phyloP scores from a whole-genome alignment of 2,113 vertebrate species.

The Merops nubicus region DNA sequence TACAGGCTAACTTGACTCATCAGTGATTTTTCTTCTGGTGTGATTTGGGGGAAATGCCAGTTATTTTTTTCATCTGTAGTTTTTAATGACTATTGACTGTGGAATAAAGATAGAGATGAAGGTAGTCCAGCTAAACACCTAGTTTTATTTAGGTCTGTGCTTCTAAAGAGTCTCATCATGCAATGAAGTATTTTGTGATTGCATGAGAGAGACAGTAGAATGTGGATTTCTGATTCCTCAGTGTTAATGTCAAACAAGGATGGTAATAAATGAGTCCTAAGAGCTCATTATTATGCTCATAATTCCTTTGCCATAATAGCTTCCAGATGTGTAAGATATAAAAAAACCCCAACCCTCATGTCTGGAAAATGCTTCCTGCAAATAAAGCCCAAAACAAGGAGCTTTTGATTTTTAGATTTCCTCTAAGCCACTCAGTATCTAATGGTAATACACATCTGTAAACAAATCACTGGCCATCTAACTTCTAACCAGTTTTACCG shows the following conservation, averaged over 20 bases:
- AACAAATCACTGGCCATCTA: neutral
- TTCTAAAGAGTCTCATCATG: neutral
- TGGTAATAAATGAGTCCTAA: neutral
- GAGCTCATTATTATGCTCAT: neutral
- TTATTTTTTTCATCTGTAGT: neutral
- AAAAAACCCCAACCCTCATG: neutral
- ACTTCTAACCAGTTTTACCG: neutral
- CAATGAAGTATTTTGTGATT: neutral
- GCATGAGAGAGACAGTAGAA: neutral
- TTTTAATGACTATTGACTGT: slow-evolving; percentile 12
- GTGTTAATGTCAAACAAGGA: neutral
- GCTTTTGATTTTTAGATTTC: neutral
- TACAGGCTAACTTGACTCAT: slow-evolving; percentile 13
- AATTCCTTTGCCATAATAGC: neutral
- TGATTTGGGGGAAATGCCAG: neutral
- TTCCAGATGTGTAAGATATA: neutral
- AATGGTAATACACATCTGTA: neutral
- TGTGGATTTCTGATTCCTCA: neutral
- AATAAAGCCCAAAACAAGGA: neutral
- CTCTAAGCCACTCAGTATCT: neutral
- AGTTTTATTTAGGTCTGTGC: neutral
- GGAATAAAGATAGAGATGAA: neutral
- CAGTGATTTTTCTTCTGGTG: slow-evolving; percentile 15
- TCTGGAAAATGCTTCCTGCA: neutral
- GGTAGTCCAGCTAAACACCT: neutral